Evolutionary conservation across 2,888 invertebrate genomes (phyloP).

Genomic region (Lasius platythorax): DNA sequence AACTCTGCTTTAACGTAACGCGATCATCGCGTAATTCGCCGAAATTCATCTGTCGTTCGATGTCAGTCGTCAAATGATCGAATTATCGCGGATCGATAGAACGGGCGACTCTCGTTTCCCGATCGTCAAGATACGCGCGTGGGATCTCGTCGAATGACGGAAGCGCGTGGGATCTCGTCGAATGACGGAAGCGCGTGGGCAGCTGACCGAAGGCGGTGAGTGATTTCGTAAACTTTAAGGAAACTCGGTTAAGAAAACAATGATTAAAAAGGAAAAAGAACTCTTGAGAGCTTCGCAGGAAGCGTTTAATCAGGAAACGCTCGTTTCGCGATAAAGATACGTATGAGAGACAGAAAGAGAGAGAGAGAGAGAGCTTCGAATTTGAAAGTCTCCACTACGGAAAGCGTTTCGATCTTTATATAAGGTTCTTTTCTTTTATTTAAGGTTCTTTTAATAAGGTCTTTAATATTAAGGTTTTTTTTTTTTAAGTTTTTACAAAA

Average conservation of each 20-base stretch:
- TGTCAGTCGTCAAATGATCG: background rate
- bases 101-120: background rate
- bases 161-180: background rate
- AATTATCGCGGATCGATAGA: background rate
- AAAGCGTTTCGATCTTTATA: too few relatives aligned
- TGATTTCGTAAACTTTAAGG: background rate
- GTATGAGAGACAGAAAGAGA: too few relatives aligned
- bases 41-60: background rate
- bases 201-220: background rate
- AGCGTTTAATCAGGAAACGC: too few relatives aligned
- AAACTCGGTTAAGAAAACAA: background rate
- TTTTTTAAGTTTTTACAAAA: too few relatives aligned
- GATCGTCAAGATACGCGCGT: background rate
- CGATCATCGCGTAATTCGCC: background rate
- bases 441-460: too few relatives aligned
- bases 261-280: too few relatives aligned
- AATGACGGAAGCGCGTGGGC: slow-evolving; percentile 12
- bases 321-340: too few relatives aligned
- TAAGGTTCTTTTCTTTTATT: too few relatives aligned
- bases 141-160: background rate
- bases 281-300: too few relatives aligned
- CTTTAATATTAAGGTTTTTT: too few relatives aligned
- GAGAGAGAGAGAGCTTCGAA: too few relatives aligned
- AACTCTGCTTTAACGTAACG: background rate
- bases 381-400: too few relatives aligned